Conservation (phyloP, 2,113 vertebrate genomes). For the Pelmatolapia mariae region DNA sequence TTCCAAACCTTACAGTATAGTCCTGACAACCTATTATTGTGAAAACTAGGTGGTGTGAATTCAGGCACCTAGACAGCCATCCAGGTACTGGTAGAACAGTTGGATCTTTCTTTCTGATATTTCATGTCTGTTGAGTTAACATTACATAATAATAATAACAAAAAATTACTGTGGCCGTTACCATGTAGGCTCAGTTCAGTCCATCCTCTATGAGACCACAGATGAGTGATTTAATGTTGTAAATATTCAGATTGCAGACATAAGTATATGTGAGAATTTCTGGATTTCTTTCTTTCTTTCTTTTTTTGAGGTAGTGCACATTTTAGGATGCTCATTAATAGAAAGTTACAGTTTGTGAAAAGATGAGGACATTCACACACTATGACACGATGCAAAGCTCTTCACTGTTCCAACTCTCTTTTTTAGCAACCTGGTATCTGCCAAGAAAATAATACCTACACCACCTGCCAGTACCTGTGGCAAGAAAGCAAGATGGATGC, state of each 20-base stretch:
- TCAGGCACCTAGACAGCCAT: background rate
- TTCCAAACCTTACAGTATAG: background rate
- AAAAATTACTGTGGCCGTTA: background rate
- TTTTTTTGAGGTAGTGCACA: background rate
- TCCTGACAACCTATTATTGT: background rate
- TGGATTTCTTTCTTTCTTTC: background rate
- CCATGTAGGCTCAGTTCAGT: background rate
- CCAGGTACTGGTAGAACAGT: background rate
- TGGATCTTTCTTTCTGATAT: background rate
- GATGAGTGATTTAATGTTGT: background rate
- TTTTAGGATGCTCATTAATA: background rate
- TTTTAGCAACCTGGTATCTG: background rate
- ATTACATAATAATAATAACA: background rate
- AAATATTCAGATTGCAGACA: no score
- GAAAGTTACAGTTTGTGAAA: background rate
- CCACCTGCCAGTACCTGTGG: background rate
- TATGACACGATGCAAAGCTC: background rate
- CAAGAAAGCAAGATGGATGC: background rate
- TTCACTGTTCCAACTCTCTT: background rate
- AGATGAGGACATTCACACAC: background rate
- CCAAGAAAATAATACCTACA: conserved; percentile 3
- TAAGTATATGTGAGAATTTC: background rate
- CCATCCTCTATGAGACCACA: background rate
- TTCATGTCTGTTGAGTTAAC: background rate
- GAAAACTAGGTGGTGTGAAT: conserved; percentile 20